Evolutionary conservation across 2,797 vertebrate species (phyloP), one percentile per base, ranked within the genome.

Genomic region (Eulemur albifrons): DNA sequence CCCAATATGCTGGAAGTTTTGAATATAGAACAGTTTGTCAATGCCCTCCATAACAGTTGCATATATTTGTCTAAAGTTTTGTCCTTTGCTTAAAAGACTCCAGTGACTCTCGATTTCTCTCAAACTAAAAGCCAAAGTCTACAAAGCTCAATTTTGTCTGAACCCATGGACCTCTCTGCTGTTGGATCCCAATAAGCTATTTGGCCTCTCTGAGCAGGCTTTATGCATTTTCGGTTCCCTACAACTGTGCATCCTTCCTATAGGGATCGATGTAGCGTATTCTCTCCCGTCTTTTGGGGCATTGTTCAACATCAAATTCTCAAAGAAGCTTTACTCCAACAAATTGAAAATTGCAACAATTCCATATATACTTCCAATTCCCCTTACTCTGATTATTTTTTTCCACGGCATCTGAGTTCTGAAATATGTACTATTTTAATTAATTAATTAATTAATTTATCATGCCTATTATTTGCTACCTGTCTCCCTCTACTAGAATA

Each of bases 11-110:
- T 54, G 48, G 13, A 48, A 11, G 61, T 73, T 77, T 90, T 73
- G 40, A 94, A 93, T 30, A 75, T 27, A 32, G n/a, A 92, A 83
- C 54, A 14, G 5, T n/a, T 95, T 88, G 18, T 82, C 12, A 54
- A 65, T 84, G 27, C 6, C 12, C 25, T 83, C 10, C 13, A 1
- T 79, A 73, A 54, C 15, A 84, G 73, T 70, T 65, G 45, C 25
- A 59, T 59, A 25, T 69, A 70, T 81, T 61, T 67, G 18, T 85
- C 67, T 85, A 52, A 61, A 67, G 40, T 57, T 76, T 76, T 85
- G 30, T 70, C 30, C 20, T 73, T 45, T 88, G 40, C 21, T 95
- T 45, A 69, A 80, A 93, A 73, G 2, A 63, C 23, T 61, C 8
- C 4, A 40, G 11, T 73, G 87, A 73, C 3, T 83, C 61, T 69